Percentiles rank a stretch among this genome's conserved stretches.
These are phyloP conservation scores for Hoplodrina ambigua DNA, from an alignment of 2,888 invertebrate genomes.

Conservation along the genomic window DNA sequence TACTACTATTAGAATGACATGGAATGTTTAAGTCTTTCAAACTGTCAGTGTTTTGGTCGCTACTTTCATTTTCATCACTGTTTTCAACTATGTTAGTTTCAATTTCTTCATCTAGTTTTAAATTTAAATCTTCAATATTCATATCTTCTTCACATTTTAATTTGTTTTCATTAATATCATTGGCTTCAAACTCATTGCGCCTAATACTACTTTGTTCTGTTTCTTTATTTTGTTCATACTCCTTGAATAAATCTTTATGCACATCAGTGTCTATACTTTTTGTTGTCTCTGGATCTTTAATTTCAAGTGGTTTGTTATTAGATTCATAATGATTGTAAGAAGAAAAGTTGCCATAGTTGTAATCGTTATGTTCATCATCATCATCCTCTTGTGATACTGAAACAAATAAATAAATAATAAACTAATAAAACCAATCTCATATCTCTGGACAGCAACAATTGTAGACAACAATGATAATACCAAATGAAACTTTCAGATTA, in stretches of 20 bases:
- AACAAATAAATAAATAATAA: constrained; percentile 51
- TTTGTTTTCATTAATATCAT: constrained; percentile 64
- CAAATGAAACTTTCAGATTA: background rate
- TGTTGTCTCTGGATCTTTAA: constrained; percentile 48
- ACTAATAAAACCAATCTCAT: background rate
- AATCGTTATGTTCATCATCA: constrained; percentile 81
- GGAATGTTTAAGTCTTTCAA: constrained; percentile 62
- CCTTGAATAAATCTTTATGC: constrained; percentile 54
- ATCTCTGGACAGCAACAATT: constrained; percentile 9
- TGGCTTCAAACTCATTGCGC: constrained; percentile 46
- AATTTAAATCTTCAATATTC: constrained; percentile 81
- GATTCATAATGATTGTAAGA: constrained; percentile 76
- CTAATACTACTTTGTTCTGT: constrained; percentile 38
- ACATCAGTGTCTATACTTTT: constrained; percentile 41
- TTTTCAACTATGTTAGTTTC: constrained; percentile 61
- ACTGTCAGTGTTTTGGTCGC: constrained; percentile 57
- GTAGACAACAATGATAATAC: constrained; percentile 21
- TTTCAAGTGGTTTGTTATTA: constrained; percentile 54
- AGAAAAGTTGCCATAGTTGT: constrained; percentile 80
- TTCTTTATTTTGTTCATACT: constrained; percentile 45
- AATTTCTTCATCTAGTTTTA: constrained; percentile 75
- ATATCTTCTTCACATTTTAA: constrained; percentile 72
- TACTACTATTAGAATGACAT: constrained; percentile 58
- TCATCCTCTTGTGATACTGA: constrained; percentile 87
- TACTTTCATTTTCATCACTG: constrained; percentile 59